Evolutionary conservation across 2,797 vertebrate species (phyloP).

Genomic region (Falco concolor): DNA sequence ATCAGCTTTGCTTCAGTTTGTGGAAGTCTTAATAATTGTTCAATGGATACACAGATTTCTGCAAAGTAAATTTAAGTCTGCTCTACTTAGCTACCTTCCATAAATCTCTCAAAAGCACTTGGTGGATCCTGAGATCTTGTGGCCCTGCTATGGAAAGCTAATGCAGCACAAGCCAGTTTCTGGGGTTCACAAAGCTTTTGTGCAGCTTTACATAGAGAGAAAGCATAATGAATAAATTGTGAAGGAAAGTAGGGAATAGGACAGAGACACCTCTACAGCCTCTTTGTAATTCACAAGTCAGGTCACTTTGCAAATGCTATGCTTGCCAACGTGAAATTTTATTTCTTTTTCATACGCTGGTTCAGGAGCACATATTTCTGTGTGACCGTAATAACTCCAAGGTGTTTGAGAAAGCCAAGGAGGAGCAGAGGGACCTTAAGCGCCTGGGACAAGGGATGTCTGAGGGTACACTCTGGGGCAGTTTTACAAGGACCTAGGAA

Average conservation of each 20-base stretch:
- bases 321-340: neutral
- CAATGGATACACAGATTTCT: neutral
- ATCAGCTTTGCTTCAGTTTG: neutral
- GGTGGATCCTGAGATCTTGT: neutral
- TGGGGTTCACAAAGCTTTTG: neutral
- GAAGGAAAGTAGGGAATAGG: neutral
- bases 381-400: neutral
- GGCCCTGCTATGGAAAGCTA: neutral
- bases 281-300: neutral
- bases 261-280: neutral
- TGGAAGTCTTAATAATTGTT: neutral
- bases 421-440: neutral
- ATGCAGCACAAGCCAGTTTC: neutral
- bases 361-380: neutral
- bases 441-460: fast-evolving
- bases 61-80: neutral
- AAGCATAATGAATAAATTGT: neutral
- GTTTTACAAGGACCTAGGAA: neutral
- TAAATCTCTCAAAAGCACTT: neutral
- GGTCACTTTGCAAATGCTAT: neutral
- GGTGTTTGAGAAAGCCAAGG: neutral
- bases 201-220: neutral
- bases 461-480: fast-evolving
- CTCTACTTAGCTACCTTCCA: neutral
- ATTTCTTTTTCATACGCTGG: neutral